Conservation (phyloP, 2,797 vertebrate species). For the Ptychobarbus kaznakovi region DNA sequence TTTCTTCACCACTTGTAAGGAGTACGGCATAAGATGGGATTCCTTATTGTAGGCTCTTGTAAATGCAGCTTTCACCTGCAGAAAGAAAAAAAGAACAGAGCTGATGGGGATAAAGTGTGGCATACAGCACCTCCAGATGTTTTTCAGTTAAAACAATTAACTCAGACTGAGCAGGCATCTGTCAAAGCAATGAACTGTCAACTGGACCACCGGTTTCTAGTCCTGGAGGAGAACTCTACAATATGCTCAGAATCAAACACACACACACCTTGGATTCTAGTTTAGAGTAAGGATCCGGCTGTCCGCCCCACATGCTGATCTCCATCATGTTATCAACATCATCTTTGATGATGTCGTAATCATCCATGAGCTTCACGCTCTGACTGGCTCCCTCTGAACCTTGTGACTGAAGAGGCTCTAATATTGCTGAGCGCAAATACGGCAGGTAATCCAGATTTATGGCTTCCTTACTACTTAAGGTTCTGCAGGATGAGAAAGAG, state of each 20-base stretch:
- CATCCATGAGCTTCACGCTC: slow-evolving; percentile 87
- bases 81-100: background rate
- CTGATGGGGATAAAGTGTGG: slow-evolving; percentile 7
- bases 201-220: background rate
- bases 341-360: slow-evolving; percentile 91
- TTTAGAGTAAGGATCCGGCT: slow-evolving; percentile 88
- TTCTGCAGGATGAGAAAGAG: slow-evolving; percentile 72
- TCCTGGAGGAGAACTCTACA: slow-evolving; percentile 21
- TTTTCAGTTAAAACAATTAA: slow-evolving; percentile 35
- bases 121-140: slow-evolving; percentile 32
- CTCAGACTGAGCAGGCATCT: slow-evolving; percentile 23
- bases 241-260: background rate
- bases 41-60: slow-evolving; percentile 95
- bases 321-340: slow-evolving; percentile 98
- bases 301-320: slow-evolving; percentile 88
- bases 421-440: slow-evolving; percentile 82
- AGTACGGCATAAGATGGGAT: slow-evolving; percentile 88
- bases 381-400: slow-evolving; percentile 85
- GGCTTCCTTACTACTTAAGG: slow-evolving; percentile 84
- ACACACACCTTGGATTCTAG: slow-evolving; percentile 91
- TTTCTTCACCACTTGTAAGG: slow-evolving; percentile 83
- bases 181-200: slow-evolving; percentile 40
- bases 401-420: slow-evolving; percentile 80
- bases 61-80: slow-evolving; percentile 94
- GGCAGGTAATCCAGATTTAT: slow-evolving; percentile 92